Evolutionary conservation across 2,888 invertebrate genomes (phyloP).

Genomic region (Nymphalis c-album): DNA sequence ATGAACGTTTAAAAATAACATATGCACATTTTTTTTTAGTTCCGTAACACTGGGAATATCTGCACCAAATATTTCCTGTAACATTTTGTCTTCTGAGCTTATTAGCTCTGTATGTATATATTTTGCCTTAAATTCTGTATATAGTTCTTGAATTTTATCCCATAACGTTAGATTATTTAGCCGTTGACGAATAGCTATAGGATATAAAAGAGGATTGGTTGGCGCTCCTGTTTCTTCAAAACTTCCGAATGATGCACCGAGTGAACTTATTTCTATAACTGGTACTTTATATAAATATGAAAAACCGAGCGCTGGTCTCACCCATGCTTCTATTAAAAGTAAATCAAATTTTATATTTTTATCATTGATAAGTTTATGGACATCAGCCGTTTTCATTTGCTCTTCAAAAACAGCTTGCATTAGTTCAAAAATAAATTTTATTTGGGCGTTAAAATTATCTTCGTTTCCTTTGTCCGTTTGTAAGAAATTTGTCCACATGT

Average conservation of each 20-base stretch:
- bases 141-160: conserved; percentile 38
- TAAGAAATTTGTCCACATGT: not conserved
- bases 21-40: not conserved
- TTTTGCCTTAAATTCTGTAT: conserved; percentile 11
- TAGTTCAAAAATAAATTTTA: conserved; percentile 12
- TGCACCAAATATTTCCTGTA: not conserved
- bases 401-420: conserved; percentile 26
- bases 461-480: conserved; percentile 7
- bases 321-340: conserved; percentile 47
- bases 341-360: conserved; percentile 46
- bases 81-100: not conserved
- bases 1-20: conserved; percentile 2
- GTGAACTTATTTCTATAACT: conserved; percentile 51
- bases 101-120: not conserved
- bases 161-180: conserved; percentile 37
- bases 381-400: conserved; percentile 33
- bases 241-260: conserved; percentile 39
- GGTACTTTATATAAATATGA: conserved; percentile 52
- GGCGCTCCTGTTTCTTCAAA: conserved; percentile 44
- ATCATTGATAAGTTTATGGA: conserved; percentile 33
- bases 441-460: not conserved
- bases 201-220: conserved; percentile 46
- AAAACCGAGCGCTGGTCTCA: conserved; percentile 42
- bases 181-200: conserved; percentile 29
- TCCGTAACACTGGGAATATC: not conserved